Percentiles rank a stretch among this genome's conserved stretches.
Evolutionary conservation across 2,797 vertebrate species (phyloP).

Genomic region (Enteromius afrohamiltoni): DNA sequence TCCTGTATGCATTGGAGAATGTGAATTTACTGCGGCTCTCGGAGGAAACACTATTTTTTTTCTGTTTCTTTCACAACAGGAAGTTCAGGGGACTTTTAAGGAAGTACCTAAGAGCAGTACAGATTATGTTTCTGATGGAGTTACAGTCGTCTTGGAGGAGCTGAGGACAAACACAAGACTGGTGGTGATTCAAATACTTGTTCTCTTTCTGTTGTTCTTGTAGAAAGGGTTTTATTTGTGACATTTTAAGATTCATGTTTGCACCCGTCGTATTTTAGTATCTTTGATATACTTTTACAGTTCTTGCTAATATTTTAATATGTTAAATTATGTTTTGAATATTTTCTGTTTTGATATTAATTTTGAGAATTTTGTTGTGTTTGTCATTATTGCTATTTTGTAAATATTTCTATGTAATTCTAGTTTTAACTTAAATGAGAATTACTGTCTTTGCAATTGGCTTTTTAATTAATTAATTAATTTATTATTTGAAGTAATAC

Average conservation of each 20-base stretch:
- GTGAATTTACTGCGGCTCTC: background rate
- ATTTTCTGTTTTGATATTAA: background rate
- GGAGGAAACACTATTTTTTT: too few species aligned
- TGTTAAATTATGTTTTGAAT: background rate
- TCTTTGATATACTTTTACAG: background rate
- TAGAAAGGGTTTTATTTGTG: background rate
- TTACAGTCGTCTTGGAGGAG: background rate
- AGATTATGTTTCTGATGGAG: background rate
- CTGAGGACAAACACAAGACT: background rate
- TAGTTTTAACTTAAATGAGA: background rate
- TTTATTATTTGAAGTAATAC: background rate
- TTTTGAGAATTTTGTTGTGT: background rate
- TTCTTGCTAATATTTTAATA: background rate
- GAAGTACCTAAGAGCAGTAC: background rate
- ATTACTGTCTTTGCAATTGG: background rate
- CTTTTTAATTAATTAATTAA: background rate
- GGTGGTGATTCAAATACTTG: background rate
- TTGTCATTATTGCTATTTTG: background rate
- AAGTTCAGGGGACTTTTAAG: slow-evolving; percentile 11
- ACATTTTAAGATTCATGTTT: background rate
- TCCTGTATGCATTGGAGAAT: background rate
- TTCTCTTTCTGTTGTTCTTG: background rate
- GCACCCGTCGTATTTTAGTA: background rate
- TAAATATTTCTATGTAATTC: background rate
- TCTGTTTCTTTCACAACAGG: background rate